Evolutionary conservation across 1,140 invertebrate genomes (phyloP), one percentile per base, ranked within the genome.

Genomic region (Drosophila tristis): DNA sequence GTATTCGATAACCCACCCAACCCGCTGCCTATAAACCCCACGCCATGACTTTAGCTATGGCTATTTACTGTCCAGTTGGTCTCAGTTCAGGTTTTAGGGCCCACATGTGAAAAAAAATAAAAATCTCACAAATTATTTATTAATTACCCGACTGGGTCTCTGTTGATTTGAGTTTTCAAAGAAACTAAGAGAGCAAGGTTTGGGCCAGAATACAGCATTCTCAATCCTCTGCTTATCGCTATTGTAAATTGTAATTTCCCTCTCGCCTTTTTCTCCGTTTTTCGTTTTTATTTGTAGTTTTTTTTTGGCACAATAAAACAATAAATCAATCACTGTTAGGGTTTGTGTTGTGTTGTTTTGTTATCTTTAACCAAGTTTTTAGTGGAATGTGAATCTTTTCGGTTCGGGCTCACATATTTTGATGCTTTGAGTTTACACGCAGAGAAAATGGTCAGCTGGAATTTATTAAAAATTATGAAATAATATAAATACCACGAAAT

Each of bases 41-140:
- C 25, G 56, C 51, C 50, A 53, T 39, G 42, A 51, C 80, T 79
- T 84, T 85, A 76, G 58, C 75, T 72, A 84, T 84, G 80, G 75
- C 80, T 85, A 72, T 84, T 84, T 84, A 84, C 59, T 61, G 75
- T 75, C 57, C 57, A 31, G 55, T 57, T 66, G 11, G 53, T 31
- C 29, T 31, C 29, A 8, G 9, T 65, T 50, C 35, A 7, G 59
- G 75, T 56, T 82, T 82, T 75, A 71, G 65, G 58, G 56, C 45
- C 57, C 60, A 80, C 66, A 85, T 80, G 80, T 85, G 76, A 87
- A 79, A 74, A 68, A 78, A 75, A 77, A 68, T 59, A 70, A 75
- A 70, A 60, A 58, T 45, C 74, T 79, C 78, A 82, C 74, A 87
- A 86, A 86, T 87, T 87, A 86, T 82, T 87, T 87, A 87, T 86